Evolutionary conservation across 2,797 vertebrate genomes (phyloP).

Genomic region (Vultur gryphus): DNA sequence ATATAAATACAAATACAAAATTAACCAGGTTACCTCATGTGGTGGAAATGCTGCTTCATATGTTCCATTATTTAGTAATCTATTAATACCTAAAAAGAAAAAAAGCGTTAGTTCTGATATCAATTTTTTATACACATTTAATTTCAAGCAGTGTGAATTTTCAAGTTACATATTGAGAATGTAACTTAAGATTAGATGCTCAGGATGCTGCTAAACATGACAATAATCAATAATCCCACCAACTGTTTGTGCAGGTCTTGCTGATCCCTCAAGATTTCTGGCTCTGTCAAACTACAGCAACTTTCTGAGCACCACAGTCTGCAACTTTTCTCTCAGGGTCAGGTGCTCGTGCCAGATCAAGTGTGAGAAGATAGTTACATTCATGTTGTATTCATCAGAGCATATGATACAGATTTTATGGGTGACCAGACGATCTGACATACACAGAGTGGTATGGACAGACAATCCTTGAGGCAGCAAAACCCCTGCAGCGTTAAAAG

Average conservation of each 20-base stretch:
- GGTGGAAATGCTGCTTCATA: slow-evolving; percentile 98
- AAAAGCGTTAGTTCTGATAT: background rate
- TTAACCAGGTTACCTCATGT: slow-evolving; percentile 85
- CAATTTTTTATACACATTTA: background rate
- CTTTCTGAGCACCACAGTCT: background rate
- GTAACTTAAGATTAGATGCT: background rate
- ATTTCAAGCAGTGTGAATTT: background rate
- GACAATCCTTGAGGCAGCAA: background rate
- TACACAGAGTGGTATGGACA: background rate
- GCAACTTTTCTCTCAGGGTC: background rate
- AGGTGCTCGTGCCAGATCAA: background rate
- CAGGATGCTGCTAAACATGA: background rate
- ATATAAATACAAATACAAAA: background rate
- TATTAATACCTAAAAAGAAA: slow-evolving; percentile 86
- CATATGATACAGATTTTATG: background rate
- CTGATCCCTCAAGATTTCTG: background rate
- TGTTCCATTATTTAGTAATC: slow-evolving; percentile 90
- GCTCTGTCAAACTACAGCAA: background rate
- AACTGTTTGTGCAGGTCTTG: background rate
- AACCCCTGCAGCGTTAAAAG: background rate
- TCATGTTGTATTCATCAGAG: background rate
- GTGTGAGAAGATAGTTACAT: background rate
- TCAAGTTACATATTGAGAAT: background rate
- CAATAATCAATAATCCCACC: background rate
- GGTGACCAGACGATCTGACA: background rate